Conservation (phyloP, 2,888 invertebrate genomes). For the Mallateleia sp. region DNA sequence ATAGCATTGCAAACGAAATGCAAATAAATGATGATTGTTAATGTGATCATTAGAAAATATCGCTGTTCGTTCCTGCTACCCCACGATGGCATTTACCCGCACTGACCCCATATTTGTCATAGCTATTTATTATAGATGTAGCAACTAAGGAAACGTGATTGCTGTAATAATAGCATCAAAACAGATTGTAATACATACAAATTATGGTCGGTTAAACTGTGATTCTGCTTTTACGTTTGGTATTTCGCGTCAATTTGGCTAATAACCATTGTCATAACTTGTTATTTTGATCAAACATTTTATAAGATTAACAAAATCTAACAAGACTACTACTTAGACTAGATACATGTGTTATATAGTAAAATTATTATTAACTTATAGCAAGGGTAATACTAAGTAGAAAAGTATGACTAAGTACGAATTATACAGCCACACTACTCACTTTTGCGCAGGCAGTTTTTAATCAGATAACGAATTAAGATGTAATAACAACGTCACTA, state of each 20-base stretch:
- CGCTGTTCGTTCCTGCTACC: constrained; percentile 1
- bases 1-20: constrained; percentile 12
- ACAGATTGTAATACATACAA: constrained; percentile 21
- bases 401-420: too few relatives aligned
- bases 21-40: constrained; percentile 49
- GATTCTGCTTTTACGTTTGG: background rate
- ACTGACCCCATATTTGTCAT: constrained; percentile 14
- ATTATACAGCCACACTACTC: too few relatives aligned
- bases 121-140: constrained; percentile 31
- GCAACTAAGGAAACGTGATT: constrained; percentile 39
- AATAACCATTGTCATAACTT: background rate
- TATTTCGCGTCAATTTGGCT: constrained; percentile 6
- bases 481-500: too few relatives aligned
- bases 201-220: constrained; percentile 21
- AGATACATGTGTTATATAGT: too few relatives aligned
- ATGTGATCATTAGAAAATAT: constrained; percentile 46
- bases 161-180: constrained; percentile 28
- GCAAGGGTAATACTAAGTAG: too few relatives aligned
- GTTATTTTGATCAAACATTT: constrained; percentile 26
- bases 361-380: too few relatives aligned
- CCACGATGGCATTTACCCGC: constrained; percentile 1
- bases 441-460: too few relatives aligned
- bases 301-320: background rate
- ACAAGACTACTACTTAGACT: too few relatives aligned
- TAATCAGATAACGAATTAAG: too few relatives aligned